Conservation (phyloP, 1,140 invertebrate genomes). For the Scaptomyza graminum region DNA sequence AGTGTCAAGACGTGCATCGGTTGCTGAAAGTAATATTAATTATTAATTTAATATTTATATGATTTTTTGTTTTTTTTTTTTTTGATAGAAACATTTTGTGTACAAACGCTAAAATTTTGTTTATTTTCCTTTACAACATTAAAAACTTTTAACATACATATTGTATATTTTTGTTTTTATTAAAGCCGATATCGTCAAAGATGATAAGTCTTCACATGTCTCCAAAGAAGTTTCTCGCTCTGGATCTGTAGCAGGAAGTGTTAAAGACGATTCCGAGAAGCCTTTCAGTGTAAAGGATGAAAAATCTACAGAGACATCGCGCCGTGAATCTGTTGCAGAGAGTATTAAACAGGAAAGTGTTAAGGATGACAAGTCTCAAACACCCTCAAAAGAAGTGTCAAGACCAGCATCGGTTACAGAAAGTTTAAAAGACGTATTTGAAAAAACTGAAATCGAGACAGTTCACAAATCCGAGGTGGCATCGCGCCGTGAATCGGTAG, state of each 20-base stretch:
- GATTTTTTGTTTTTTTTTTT: too few relatives aligned
- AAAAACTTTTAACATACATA: too few relatives aligned
- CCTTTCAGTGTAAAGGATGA: conserved; percentile 27
- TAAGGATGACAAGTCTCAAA: conserved; percentile 41
- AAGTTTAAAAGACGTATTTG: conserved; percentile 33
- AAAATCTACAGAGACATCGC: conserved; percentile 42
- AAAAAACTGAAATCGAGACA: conserved; percentile 31
- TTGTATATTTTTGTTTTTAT: too few relatives aligned
- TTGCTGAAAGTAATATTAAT: conserved; percentile 8
- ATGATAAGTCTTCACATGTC: conserved; percentile 37
- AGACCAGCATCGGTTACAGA: conserved; percentile 35
- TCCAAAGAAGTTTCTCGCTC: conserved; percentile 23
- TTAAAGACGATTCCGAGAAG: conserved; percentile 19
- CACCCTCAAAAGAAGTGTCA: conserved; percentile 39
- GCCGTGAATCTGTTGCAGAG: conserved; percentile 37
- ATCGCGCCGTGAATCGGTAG: conserved; percentile 46
- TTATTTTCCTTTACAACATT: too few relatives aligned
- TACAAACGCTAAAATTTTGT: too few relatives aligned
- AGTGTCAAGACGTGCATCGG: conserved; percentile 35
- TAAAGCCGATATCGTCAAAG: conserved; percentile 13
- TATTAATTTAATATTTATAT: too few relatives aligned
- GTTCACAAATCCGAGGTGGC: too few relatives aligned
- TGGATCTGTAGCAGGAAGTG: conserved; percentile 10
- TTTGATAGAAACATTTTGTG: too few relatives aligned
- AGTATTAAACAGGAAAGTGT: conserved; percentile 23